Evolutionary conservation across 2,113 vertebrate genomes (phyloP), one percentile per base, ranked within the genome.

Genomic region (Orcinus orca): DNA sequence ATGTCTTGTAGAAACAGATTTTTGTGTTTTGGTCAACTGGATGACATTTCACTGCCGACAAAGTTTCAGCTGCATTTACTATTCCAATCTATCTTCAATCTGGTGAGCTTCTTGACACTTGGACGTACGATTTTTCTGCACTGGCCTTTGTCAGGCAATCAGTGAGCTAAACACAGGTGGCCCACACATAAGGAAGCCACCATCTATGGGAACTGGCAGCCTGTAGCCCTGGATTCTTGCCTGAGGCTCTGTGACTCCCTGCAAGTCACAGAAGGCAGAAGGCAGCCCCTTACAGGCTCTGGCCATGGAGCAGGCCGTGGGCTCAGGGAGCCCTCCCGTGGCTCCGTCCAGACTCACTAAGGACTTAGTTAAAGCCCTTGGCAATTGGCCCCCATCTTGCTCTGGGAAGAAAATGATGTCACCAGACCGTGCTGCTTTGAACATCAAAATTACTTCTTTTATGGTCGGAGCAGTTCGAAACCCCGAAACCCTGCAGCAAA

Each of bases 361-460:
- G 41, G 47, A 82, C 53, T 95, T 55, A 71, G n/a, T 71, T 90
- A 87, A 88, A 68, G 21, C 60, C 33, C 23, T 91, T n/a, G 1
- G 9, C 15, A 65, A 47, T 29, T 88, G 47, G 17, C 31, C n/a
- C 31, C 36, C 14, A 58, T 73, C 53, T 92, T 93, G 68, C 23
- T 38, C 33, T 26, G 58, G 58, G 76, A 97, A 77, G 73, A 81
- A 92, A 94, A 92, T 36, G 31, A 68, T 76, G 31, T 74, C 60
- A 79, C 26, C 31, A 93, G 60, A 88, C 55, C 31, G 12, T 36
- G 38, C 67, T 63, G 47, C 65, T 89, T 89, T 62, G 53, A 74
- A 97, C 83, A 76, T 73, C 33, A 77, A 76, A 86, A 74, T 82
- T 11, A 88, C 44, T 88, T 94, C n/a, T 83, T 74, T 11, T 18